Base-by-base conservation (phyloP, 2,888 invertebrate species). In the Trissolcus japonicus region DNA sequence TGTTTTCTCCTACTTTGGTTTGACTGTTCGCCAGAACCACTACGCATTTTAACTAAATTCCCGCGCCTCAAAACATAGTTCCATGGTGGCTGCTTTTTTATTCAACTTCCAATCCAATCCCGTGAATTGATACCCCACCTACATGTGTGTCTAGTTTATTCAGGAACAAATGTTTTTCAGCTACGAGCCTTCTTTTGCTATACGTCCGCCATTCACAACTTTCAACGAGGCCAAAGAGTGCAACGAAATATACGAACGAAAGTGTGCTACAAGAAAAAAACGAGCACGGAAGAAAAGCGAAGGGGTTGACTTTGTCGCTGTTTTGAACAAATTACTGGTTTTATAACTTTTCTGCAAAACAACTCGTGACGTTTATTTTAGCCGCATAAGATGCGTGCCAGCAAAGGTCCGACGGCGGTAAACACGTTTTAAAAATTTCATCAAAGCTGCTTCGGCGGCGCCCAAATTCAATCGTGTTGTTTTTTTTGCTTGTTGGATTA, bases 261-360 rank as follows among this genome's bases (percentile, higher is more conserved):
- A 41, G 16, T 41, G 21, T 21, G 50, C 4, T 35, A 14, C 35
- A 21, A 35, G 29, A 17, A 29, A 19, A 19, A 16, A 7, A 16
- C 41, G 56, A 51, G 66, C 66, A 67, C 55, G 46, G 21, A 66
- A 67, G 62, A 56, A 56, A 55, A 46, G 19, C 53, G 62, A 59
- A 54, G 53, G 57, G 57, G 48, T 54, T 60, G 73, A 73, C 60
- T 66, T 73, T 60, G 60, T 53, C 60, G 50, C 59, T 50, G 50
- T 56, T 66, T 43, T 16, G 60, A 60, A 65, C 41, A 60, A 65
- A 65, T 59, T 73, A 66, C 73, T 46, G 55, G 59, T 73, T 66
- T 73, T 65, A 54, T 65, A 41, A 63, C 54, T 16, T 63, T 71
- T 51, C 11, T 29, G 14, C 43, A 48, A 56, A 61, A 61, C 19